Conservation (phyloP, 2,797 vertebrate species). For the Antrozous pallidus region DNA sequence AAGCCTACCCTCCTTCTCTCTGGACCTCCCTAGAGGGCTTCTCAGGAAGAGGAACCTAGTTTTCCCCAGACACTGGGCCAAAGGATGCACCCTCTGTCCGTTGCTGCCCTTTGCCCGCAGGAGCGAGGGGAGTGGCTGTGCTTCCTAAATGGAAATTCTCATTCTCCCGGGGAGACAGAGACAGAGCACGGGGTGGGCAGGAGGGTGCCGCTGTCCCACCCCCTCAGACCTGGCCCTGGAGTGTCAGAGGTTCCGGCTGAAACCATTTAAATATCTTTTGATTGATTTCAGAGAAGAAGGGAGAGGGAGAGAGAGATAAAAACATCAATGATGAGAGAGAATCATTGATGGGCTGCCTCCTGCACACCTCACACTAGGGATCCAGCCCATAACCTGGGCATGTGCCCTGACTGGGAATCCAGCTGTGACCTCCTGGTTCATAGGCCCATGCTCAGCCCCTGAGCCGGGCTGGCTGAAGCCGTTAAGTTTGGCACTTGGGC, state of each 20-base stretch:
- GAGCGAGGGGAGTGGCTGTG: not conserved
- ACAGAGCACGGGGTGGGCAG: not conserved
- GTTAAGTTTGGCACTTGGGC: too few relatives aligned
- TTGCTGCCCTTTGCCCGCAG: not conserved
- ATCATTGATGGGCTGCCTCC: too few relatives aligned
- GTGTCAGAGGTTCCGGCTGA: not conserved
- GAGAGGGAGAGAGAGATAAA: too few relatives aligned
- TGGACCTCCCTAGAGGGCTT: not conserved
- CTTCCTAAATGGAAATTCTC: constrained; percentile 46
- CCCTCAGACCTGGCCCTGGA: not conserved
- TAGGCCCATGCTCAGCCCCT: too few relatives aligned
- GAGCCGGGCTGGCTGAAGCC: too few relatives aligned
- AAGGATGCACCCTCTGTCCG: not conserved
- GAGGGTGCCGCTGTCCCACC: not conserved
- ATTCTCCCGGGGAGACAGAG: not conserved
- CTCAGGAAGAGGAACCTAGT: not conserved
- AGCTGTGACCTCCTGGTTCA: too few relatives aligned
- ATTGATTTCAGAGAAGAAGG: too few relatives aligned
- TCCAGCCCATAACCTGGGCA: too few relatives aligned
- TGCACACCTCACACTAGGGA: too few relatives aligned
- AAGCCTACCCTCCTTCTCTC: not conserved
- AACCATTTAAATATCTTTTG: not conserved
- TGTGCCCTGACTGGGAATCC: too few relatives aligned
- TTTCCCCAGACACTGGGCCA: not conserved
- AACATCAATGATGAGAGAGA: too few relatives aligned